A percentile compares a stretch with the other conserved stretches of the same genome.
Evolutionary conservation across 1,140 invertebrate species (phyloP).

Genomic region (Lucilia sericata): DNA sequence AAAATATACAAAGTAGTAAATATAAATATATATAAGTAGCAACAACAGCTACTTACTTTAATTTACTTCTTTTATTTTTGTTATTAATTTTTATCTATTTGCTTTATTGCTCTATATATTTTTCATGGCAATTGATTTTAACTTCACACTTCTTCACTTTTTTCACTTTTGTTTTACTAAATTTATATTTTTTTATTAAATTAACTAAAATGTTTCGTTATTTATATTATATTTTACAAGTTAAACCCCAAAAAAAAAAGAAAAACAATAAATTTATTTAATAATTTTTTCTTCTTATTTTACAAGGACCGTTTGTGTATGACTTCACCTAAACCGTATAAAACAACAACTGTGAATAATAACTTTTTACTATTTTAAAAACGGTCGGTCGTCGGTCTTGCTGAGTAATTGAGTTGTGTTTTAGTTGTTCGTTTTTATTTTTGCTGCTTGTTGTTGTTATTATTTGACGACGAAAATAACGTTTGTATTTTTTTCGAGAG

Average conservation of each 20-base stretch:
- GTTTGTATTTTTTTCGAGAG: not conserved
- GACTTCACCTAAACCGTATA: slow-evolving; percentile 26
- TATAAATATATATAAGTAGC: not conserved
- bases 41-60: not conserved
- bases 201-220: not conserved
- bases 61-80: not conserved
- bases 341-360: slow-evolving; percentile 14
- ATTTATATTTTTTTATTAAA: not conserved
- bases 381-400: not conserved
- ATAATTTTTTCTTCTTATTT: no score
- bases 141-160: not conserved
- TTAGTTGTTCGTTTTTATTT: not conserved
- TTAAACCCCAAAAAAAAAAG: not conserved
- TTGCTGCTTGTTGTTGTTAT: not conserved
- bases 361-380: slow-evolving; percentile 8
- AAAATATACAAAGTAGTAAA: not conserved
- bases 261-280: not conserved
- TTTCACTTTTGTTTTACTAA: not conserved
- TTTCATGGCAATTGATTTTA: not conserved
- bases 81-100: not conserved
- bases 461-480: not conserved
- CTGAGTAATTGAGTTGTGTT: slow-evolving; percentile 7
- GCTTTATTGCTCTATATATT: not conserved
- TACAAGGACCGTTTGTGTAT: slow-evolving; percentile 18
- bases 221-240: not conserved